These are phyloP conservation scores for Euglossa dilemma DNA, from an alignment of 1,140 invertebrate species.

Conservation along the genomic window DNA sequence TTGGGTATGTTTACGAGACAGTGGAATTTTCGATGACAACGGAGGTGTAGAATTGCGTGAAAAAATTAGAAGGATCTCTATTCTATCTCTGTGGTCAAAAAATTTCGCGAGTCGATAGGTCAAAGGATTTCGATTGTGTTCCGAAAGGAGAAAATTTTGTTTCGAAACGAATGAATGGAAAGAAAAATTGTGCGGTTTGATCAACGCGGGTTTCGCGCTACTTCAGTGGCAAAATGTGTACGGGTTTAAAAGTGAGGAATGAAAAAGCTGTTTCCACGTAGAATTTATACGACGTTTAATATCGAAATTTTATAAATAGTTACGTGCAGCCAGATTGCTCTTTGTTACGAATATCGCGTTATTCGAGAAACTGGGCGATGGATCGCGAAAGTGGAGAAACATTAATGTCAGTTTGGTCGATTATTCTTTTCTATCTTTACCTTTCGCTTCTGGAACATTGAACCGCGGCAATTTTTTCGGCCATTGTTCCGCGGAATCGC, in stretches of 20 bases:
- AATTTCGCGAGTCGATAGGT: too few species aligned
- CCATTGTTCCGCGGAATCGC: constrained; percentile 4
- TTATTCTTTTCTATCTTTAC: background rate
- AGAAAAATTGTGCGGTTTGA: background rate
- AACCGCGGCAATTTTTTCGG: background rate
- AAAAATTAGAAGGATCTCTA: too few species aligned
- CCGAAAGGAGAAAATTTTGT: too few species aligned
- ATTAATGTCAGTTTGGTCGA: background rate
- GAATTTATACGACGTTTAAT: background rate
- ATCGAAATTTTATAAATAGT: background rate
- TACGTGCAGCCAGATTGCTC: background rate
- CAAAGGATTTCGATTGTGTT: too few species aligned
- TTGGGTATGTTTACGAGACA: too few species aligned
- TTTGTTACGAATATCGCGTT: background rate
- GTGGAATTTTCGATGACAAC: too few species aligned
- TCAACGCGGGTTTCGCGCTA: background rate
- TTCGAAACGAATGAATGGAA: too few species aligned
- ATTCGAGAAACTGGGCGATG: background rate
- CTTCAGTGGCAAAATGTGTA: background rate
- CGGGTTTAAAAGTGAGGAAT: background rate
- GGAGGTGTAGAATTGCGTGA: too few species aligned
- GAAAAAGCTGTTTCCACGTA: background rate
- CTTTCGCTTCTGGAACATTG: background rate
- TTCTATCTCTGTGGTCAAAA: too few species aligned
- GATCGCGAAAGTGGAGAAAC: background rate